Evolutionary conservation across 2,113 vertebrate species (phyloP).

Genomic region (Sardina pilchardus): DNA sequence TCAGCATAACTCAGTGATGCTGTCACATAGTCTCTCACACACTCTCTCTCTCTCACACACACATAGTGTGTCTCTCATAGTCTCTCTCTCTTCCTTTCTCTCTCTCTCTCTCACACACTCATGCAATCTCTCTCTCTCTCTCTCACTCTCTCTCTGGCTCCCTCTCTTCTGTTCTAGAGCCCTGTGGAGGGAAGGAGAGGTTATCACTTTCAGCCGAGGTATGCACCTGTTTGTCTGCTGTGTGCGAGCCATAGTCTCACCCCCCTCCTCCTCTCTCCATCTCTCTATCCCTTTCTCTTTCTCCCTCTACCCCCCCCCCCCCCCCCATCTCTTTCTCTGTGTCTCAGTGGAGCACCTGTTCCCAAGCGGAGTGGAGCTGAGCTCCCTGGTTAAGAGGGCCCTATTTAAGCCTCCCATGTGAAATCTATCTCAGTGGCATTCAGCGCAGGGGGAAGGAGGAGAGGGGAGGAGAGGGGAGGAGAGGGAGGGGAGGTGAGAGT

Average conservation of each 20-base stretch:
- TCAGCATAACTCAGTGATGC: too few relatives aligned
- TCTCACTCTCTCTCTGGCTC: background rate
- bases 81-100: too few relatives aligned
- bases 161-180: background rate
- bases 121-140: background rate
- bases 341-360: background rate
- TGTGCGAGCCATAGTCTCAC: background rate
- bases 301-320: background rate
- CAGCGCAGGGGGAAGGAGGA: background rate
- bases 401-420: background rate
- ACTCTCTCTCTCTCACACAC: too few relatives aligned
- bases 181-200: background rate
- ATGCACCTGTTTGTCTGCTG: conserved; percentile 5
- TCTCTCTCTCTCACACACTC: too few relatives aligned
- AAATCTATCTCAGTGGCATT: conserved; percentile 10
- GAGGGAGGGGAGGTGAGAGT: too few relatives aligned
- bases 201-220: background rate
- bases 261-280: background rate
- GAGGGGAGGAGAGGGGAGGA: too few relatives aligned
- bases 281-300: background rate
- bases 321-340: background rate
- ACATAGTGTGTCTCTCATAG: too few relatives aligned
- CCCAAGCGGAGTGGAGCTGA: background rate
- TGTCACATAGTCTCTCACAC: too few relatives aligned
- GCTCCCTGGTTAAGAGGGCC: background rate